Conservation (phyloP, 2,888 invertebrate genomes). For the Gonocerus acuteangulatus region DNA sequence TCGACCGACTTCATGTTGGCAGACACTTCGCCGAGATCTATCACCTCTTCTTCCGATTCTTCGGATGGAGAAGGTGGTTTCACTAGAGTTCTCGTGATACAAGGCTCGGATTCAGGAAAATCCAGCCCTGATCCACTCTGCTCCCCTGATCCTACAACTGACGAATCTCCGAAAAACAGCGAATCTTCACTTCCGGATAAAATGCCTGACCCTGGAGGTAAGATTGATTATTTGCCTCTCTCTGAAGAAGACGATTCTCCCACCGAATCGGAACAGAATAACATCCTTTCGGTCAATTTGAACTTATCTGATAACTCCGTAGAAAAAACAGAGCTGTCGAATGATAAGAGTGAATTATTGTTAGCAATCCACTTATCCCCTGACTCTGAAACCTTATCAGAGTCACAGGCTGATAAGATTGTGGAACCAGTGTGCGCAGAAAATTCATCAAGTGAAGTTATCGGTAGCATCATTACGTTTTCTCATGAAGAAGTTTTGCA, state of each 20-base stretch:
- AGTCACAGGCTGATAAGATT: constrained; percentile 28
- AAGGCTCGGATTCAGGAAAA: constrained; percentile 38
- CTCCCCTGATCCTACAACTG: background rate
- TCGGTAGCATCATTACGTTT: constrained; percentile 33
- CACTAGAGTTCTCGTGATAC: constrained; percentile 45
- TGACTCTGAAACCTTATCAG: constrained; percentile 25
- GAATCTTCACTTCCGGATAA: constrained; percentile 5
- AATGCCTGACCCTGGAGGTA: background rate
- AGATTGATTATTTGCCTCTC: constrained; percentile 36
- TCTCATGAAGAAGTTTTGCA: constrained; percentile 32
- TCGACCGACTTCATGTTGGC: constrained; percentile 32
- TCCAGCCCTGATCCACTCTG: constrained; percentile 9
- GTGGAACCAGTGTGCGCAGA: constrained; percentile 3
- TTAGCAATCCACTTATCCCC: constrained; percentile 7
- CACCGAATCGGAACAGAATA: constrained; percentile 16
- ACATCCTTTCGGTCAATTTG: background rate
- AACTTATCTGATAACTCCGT: background rate
- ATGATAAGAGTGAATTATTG: background rate
- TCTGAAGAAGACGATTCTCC: constrained; percentile 39
- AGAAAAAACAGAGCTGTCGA: constrained; percentile 7
- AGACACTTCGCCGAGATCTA: constrained; percentile 29
- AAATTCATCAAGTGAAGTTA: constrained; percentile 10
- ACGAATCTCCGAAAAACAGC: background rate
- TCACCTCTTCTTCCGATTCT: constrained; percentile 31
- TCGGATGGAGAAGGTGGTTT: constrained; percentile 40